Conservation (phyloP, 1,140 invertebrate genomes). For the Zaprionus kolodkinae region DNA sequence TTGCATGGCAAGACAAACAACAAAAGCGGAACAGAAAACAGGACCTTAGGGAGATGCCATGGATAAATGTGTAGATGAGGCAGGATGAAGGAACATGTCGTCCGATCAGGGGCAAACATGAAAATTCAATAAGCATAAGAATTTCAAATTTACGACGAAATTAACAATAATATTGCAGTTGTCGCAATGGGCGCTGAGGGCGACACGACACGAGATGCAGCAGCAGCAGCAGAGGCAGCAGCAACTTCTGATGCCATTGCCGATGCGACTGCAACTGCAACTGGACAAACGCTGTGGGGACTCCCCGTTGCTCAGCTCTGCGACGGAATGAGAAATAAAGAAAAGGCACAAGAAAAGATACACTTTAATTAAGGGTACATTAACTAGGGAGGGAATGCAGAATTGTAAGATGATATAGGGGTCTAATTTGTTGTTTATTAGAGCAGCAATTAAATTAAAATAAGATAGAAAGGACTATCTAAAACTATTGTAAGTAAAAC, state of each 20-base stretch:
- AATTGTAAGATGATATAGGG: not conserved
- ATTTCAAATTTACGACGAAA: slow-evolving; percentile 81
- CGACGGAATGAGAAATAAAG: slow-evolving; percentile 12
- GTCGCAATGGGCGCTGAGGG: slow-evolving; percentile 62
- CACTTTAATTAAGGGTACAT: not conserved
- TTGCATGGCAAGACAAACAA: slow-evolving; percentile 59
- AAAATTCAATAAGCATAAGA: slow-evolving; percentile 83
- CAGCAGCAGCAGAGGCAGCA: slow-evolving; percentile 1
- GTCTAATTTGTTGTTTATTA: too few relatives aligned
- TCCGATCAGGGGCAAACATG: slow-evolving; percentile 60
- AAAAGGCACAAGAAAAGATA: slow-evolving; percentile 21
- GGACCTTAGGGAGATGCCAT: slow-evolving; percentile 5
- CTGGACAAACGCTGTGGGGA: slow-evolving; percentile 13
- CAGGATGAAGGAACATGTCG: slow-evolving; percentile 40
- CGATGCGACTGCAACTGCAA: slow-evolving; percentile 20
- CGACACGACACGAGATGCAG: slow-evolving; percentile 40
- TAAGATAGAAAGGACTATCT: too few relatives aligned
- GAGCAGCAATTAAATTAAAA: too few relatives aligned
- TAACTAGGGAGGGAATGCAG: not conserved
- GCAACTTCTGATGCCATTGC: slow-evolving; percentile 2
- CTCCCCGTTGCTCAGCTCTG: slow-evolving; percentile 27
- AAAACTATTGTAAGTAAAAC: too few relatives aligned
- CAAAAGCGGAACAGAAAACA: slow-evolving; percentile 10
- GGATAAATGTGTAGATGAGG: not conserved
- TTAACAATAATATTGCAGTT: slow-evolving; percentile 81